Evolutionary conservation across 2,888 invertebrate species (phyloP).

Genomic region (Masnerella sp.): DNA sequence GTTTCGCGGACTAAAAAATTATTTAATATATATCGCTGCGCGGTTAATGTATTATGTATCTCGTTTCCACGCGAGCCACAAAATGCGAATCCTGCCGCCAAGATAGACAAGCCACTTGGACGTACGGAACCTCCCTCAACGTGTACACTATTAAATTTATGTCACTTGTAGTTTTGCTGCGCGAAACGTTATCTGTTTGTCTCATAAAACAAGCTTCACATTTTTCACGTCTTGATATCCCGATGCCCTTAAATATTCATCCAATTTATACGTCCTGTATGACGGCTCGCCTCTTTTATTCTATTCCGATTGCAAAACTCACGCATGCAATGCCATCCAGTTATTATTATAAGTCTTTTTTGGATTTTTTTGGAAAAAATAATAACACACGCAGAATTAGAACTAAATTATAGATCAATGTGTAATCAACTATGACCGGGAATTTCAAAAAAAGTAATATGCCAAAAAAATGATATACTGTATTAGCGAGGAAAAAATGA

Average conservation of each 20-base stretch:
- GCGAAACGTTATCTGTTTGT: conserved; percentile 35
- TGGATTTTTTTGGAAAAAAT: no score
- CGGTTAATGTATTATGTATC: conserved; percentile 52
- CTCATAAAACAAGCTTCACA: conserved; percentile 5
- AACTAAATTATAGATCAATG: no score
- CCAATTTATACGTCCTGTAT: no score
- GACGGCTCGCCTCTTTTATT: no score
- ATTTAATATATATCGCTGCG: conserved; percentile 42
- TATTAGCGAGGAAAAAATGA: no score
- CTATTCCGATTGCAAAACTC: no score
- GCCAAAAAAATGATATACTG: no score
- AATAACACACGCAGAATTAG: no score
- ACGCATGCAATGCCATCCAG: no score
- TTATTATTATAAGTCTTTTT: no score
- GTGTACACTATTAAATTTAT: conserved; percentile 51
- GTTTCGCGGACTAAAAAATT: conserved; percentile 24
- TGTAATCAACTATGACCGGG: no score
- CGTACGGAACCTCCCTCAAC: conserved; percentile 47
- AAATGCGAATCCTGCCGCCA: conserved; percentile 33
- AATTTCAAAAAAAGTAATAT: no score
- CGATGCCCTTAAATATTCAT: background rate
- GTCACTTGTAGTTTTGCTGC: conserved; percentile 41
- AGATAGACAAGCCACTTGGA: conserved; percentile 46
- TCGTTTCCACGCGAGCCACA: conserved; percentile 28
- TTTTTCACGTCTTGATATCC: background rate